Evolutionary conservation across 2,888 invertebrate species (phyloP).

Genomic region (Atrina japonica): DNA sequence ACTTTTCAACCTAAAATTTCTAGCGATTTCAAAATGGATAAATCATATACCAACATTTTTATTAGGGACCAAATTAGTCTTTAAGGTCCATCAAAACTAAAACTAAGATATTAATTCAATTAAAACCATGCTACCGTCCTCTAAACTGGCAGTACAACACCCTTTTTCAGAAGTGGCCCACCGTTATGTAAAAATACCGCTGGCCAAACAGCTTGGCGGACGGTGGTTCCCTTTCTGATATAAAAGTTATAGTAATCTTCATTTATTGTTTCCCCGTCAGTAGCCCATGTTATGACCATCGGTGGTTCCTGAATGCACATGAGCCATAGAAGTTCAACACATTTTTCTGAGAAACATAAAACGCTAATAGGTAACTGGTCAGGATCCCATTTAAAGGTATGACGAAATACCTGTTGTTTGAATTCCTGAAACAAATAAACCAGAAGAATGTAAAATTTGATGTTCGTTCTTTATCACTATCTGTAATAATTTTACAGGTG

Average conservation of each 20-base stretch:
- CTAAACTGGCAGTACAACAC: constrained; percentile 19
- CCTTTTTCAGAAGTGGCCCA: constrained; percentile 21
- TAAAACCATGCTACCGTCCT: not conserved
- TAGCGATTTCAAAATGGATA: no score
- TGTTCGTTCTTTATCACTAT: no score
- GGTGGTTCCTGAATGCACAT: constrained; percentile 32
- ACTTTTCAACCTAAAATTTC: no score
- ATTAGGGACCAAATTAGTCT: no score
- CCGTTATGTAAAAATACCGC: constrained; percentile 25
- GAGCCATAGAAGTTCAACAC: constrained; percentile 18
- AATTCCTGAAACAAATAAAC: constrained; percentile 18
- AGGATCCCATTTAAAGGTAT: constrained; percentile 24
- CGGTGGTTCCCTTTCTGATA: constrained; percentile 8
- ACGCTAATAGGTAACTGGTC: constrained; percentile 7
- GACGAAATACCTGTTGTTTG: constrained; percentile 19
- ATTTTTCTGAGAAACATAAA: constrained; percentile 13
- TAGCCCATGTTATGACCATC: constrained; percentile 31
- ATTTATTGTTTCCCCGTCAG: constrained; percentile 24
- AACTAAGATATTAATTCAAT: no score
- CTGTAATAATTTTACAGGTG: no score
- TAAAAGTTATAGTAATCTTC: constrained; percentile 22
- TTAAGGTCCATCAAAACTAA: no score
- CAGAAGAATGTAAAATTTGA: no score
- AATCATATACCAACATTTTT: no score
- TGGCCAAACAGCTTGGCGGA: constrained; percentile 25